Evolutionary conservation across 2,113 vertebrate genomes (phyloP).

Genomic region (Isurus oxyrinchus): DNA sequence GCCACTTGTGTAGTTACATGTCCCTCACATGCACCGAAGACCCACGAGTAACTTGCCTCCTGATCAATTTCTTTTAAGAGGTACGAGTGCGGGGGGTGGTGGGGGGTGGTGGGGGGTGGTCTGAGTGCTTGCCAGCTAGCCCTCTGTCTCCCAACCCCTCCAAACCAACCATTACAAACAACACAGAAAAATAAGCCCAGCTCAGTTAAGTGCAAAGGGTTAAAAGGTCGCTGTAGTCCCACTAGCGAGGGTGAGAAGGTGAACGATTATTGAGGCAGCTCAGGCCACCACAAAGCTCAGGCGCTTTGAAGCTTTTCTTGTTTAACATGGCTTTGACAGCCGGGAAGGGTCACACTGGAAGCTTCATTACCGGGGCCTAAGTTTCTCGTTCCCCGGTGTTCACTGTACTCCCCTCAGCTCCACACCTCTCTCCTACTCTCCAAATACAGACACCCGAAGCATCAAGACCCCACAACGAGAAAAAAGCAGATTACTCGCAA

Average conservation of each 20-base stretch:
- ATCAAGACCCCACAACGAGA: background rate
- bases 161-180: background rate
- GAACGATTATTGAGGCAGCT: background rate
- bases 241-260: background rate
- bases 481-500: background rate
- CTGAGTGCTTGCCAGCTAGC: background rate
- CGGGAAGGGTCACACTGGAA: background rate
- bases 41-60: background rate
- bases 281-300: background rate
- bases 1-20: background rate
- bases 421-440: background rate
- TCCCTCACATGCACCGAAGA: background rate
- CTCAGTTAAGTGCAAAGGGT: conserved; percentile 16
- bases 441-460: background rate
- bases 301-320: background rate
- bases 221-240: conserved; percentile 12
- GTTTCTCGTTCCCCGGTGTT: background rate
- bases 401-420: background rate
- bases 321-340: conserved; percentile 17
- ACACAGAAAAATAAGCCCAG: background rate
- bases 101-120: background rate
- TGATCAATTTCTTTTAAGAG: background rate
- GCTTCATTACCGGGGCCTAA: background rate
- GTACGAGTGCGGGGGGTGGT: background rate
- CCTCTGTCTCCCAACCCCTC: background rate